Evolutionary conservation across 2,888 invertebrate genomes (phyloP), one percentile per base, ranked within the genome.

Genomic region (Caenorhabditis uteleia): DNA sequence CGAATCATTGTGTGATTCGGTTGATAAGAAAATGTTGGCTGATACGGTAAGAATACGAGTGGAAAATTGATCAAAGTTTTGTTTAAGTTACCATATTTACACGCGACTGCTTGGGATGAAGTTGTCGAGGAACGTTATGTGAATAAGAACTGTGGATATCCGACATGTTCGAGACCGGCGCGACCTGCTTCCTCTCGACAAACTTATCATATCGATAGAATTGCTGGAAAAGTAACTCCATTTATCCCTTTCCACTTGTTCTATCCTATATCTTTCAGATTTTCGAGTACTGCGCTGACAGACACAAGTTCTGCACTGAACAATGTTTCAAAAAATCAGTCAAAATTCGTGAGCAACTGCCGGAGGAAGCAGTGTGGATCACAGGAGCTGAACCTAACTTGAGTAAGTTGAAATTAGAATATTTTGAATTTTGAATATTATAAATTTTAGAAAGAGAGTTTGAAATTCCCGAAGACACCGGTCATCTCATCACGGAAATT

Each of bases 151-250:
- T 71, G 71, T 26, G 71, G 71, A 7, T 54, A 66, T 27, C 68
- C 71, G 18, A 31, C 60, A 7, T 71, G 71, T 21, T 26, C 49
- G 4, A 49, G 44, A 5, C 3, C 21, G 4, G 46, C 53, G 5
- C 47, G 49, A 14, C 61, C 55, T 7, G 59, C 26, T 10, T 27
- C 34, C 12, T 38, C 45, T 5, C 29, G 23, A n/a, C 74, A 70
- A 39, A 60, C 55, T 49, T 77, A 59, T 50, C 68, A 73, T 25
- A 69, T 77, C 36, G 75, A 77, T 50, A 49, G 67, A 23, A 68
- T 67, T 31, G 60, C 55, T 34, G 70, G 68, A 43, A 77, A 77
- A 54, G 74, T 71, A 5, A n/a, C n/a, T n/a, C n/a, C 26, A 4
- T 8, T 18, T 2, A n/a, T n/a, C n/a, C n/a, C n/a, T n/a, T n/a